Percentiles rank a stretch among this genome's conserved stretches.
Evolutionary conservation across 1,140 invertebrate genomes (phyloP).

Genomic region (Bombyx mandarina): DNA sequence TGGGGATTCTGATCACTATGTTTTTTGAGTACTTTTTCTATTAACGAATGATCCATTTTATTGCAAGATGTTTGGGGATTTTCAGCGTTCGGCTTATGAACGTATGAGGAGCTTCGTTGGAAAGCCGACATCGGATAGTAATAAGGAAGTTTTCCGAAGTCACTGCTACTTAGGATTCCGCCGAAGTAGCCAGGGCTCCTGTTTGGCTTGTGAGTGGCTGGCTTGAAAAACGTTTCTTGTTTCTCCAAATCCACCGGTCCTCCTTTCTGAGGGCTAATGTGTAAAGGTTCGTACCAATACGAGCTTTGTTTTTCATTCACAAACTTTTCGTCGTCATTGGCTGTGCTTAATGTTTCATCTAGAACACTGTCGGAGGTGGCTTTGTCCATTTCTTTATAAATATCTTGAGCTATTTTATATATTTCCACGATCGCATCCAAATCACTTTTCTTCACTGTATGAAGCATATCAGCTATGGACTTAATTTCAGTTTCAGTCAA

Average conservation of each 20-base stretch:
- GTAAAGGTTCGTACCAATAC: slow-evolving; percentile 44
- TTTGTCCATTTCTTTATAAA: slow-evolving; percentile 50
- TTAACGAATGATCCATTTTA: slow-evolving; percentile 1
- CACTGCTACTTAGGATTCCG: slow-evolving; percentile 16
- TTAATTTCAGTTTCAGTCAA: slow-evolving; percentile 51
- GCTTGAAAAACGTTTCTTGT: slow-evolving; percentile 16
- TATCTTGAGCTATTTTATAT: slow-evolving; percentile 56
- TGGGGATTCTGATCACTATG: slow-evolving; percentile 13
- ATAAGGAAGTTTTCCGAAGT: slow-evolving; percentile 38
- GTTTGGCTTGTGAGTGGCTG: slow-evolving; percentile 6
- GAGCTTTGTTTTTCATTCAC: slow-evolving; percentile 13
- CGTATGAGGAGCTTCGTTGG: slow-evolving; percentile 36
- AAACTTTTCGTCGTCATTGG: slow-evolving; percentile 8
- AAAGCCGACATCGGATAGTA: slow-evolving; percentile 42
- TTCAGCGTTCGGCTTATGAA: slow-evolving; percentile 3
- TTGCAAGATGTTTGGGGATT: neutral
- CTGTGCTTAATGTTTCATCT: slow-evolving; percentile 16
- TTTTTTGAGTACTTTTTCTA: slow-evolving; percentile 6
- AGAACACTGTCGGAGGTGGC: slow-evolving; percentile 8
- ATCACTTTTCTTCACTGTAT: slow-evolving; percentile 55
- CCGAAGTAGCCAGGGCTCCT: slow-evolving; percentile 18
- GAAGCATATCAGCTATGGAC: slow-evolving; percentile 41
- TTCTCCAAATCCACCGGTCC: slow-evolving; percentile 1
- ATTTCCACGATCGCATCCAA: slow-evolving; percentile 58
- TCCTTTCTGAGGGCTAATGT: neutral